phyloP scores from a whole-genome alignment of 2,888 invertebrate species.

The Noctua janthe region DNA sequence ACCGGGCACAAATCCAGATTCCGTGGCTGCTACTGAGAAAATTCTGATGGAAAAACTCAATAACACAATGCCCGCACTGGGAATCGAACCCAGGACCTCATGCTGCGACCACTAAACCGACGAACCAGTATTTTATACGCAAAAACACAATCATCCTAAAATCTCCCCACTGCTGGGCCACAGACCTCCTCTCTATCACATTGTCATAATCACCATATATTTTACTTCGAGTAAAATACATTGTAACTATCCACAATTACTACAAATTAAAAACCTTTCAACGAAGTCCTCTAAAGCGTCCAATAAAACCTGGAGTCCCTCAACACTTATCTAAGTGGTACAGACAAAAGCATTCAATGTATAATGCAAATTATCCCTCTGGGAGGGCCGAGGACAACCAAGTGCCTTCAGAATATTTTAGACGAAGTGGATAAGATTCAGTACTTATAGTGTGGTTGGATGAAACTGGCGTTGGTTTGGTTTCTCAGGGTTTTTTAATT shows the following conservation, averaged over 20 bases:
- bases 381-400: slow-evolving; percentile 51
- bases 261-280: slow-evolving; percentile 29
- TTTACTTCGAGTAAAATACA: background rate
- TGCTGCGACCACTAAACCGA: background rate
- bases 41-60: background rate
- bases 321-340: slow-evolving; percentile 54
- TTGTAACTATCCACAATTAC: background rate
- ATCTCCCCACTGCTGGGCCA: background rate
- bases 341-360: slow-evolving; percentile 63
- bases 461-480: slow-evolving; percentile 32
- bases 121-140: background rate
- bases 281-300: slow-evolving; percentile 40
- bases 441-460: slow-evolving; percentile 16
- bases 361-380: slow-evolving; percentile 62
- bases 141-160: background rate
- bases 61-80: background rate
- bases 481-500: background rate
- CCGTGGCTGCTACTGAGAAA: background rate
- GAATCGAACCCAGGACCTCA: background rate
- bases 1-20: background rate
- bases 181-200: background rate
- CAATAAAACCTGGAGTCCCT: slow-evolving; percentile 51
- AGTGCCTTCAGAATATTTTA: slow-evolving; percentile 54
- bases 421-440: slow-evolving; percentile 57
- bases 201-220: background rate